A percentile compares a stretch with the other conserved stretches of the same genome.
Conservation (phyloP, 1,140 invertebrate genomes). For the Phenacoccus solenopsis region DNA sequence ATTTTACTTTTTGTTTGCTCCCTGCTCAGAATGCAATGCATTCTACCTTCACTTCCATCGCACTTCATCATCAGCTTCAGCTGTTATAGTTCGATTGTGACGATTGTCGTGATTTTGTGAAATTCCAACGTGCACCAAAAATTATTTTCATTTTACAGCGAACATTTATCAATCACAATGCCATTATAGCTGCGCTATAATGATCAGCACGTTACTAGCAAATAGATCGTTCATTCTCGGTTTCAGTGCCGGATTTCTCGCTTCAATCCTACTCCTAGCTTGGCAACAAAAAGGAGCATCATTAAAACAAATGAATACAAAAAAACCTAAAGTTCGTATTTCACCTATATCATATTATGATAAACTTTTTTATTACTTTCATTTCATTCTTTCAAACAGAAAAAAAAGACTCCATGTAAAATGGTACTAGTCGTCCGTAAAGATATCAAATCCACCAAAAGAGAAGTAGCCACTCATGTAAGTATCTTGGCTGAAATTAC, state of each 20-base stretch:
- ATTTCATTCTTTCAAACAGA: background rate
- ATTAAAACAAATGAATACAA: background rate
- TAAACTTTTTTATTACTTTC: background rate
- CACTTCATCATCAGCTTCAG: no score
- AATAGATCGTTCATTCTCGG: background rate
- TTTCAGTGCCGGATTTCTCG: background rate
- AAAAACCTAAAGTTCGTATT: background rate
- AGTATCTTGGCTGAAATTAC: background rate
- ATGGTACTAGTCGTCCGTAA: conserved; percentile 3
- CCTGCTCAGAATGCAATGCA: no score
- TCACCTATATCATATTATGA: background rate
- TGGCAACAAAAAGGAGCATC: background rate
- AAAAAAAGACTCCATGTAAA: background rate
- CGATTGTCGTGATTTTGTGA: no score
- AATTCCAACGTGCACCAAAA: no score
- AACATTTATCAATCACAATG: no score
- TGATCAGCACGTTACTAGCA: background rate
- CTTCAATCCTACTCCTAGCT: background rate
- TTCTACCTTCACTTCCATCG: no score
- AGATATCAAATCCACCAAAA: background rate
- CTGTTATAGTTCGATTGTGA: no score
- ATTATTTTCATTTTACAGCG: no score
- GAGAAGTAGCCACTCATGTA: background rate
- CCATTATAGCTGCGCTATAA: background rate
- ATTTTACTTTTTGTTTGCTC: no score